phyloP scores from a whole-genome alignment of 2,113 vertebrate species.

The Erythrocebus patas region DNA sequence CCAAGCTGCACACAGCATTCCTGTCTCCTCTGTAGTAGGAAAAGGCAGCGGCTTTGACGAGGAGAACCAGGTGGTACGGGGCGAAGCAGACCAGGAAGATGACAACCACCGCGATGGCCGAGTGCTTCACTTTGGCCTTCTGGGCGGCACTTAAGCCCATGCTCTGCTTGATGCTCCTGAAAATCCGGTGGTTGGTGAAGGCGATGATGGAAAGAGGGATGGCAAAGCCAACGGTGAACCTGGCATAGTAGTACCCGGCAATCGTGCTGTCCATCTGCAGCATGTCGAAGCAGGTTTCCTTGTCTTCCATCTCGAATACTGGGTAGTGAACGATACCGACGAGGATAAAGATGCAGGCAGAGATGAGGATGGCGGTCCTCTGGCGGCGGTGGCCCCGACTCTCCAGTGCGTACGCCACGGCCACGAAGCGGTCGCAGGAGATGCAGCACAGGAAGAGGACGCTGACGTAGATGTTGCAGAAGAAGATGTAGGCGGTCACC shows the following conservation, averaged over 20 bases:
- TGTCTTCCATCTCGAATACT: constrained; percentile 75
- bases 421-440: constrained; percentile 91
- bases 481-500: constrained; percentile 90
- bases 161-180: constrained; percentile 76
- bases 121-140: constrained; percentile 84
- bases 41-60: constrained; percentile 81
- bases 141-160: constrained; percentile 63
- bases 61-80: constrained; percentile 90
- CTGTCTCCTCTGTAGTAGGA: constrained; percentile 23
- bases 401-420: constrained; percentile 86
- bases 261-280: constrained; percentile 44
- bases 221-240: constrained; percentile 86
- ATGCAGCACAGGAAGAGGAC: constrained; percentile 92
- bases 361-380: constrained; percentile 67
- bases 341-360: constrained; percentile 30
- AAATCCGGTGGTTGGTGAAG: constrained; percentile 85
- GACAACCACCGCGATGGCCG: constrained; percentile 82
- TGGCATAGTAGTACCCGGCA: constrained; percentile 79
- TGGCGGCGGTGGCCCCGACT: constrained; percentile 79
- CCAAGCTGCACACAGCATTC: constrained; percentile 71
- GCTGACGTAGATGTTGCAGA: constrained; percentile 96
- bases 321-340: constrained; percentile 81
- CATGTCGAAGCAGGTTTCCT: constrained; percentile 86
- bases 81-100: constrained; percentile 92
- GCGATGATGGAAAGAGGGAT: constrained; percentile 84